phyloP scores from a whole-genome alignment of 1,140 invertebrate genomes.

The Campoletis sonorensis region DNA sequence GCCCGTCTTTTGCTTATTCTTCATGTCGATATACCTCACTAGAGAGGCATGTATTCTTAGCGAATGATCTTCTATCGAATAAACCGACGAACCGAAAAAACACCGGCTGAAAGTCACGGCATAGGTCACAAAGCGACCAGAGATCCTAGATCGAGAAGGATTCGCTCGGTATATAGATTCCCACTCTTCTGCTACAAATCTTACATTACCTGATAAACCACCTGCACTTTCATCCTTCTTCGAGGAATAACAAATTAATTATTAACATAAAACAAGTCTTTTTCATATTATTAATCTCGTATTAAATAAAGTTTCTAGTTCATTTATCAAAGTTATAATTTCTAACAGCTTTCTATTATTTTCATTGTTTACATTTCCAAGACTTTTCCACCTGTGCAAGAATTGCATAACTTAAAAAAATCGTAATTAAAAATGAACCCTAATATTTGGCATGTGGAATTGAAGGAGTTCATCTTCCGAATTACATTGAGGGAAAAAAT shows the following conservation, averaged over 20 bases:
- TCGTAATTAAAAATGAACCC: no score
- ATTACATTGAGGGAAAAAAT: no score
- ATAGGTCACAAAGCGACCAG: slow-evolving; percentile 45
- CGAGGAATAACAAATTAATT: slow-evolving; percentile 8
- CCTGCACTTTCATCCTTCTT: background rate
- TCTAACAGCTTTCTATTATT: no score
- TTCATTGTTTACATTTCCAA: no score
- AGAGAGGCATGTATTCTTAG: background rate
- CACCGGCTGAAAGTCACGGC: slow-evolving; percentile 46
- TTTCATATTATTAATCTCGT: no score
- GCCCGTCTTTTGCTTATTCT: background rate
- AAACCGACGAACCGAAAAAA: slow-evolving; percentile 33
- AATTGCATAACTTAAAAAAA: no score
- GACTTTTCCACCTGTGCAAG: no score
- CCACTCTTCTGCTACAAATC: background rate
- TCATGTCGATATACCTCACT: background rate
- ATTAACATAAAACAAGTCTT: background rate
- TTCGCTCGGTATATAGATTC: slow-evolving; percentile 8
- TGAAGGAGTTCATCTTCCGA: no score
- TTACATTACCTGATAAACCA: background rate
- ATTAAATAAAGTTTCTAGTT: no score
- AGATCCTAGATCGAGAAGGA: slow-evolving; percentile 26
- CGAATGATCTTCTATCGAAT: background rate
- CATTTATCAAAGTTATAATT: no score
- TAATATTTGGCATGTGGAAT: no score